A percentile compares a stretch with the other conserved stretches of the same genome.
Conservation (phyloP, 2,113 vertebrate species). For the Lycaon pictus region DNA sequence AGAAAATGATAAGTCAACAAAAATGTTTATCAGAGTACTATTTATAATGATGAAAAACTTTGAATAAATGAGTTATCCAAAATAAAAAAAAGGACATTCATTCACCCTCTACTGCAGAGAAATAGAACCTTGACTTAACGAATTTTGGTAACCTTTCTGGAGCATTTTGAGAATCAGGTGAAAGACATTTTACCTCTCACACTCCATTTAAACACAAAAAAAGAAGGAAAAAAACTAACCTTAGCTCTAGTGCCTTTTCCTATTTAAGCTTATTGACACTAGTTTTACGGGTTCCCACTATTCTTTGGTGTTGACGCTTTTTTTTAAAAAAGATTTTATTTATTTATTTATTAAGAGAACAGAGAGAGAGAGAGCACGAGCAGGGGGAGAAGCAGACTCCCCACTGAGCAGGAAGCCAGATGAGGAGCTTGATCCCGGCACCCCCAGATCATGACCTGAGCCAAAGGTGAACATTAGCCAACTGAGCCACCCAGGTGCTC, state of each 20-base stretch:
- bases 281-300: neutral
- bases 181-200: slow-evolving; percentile 19
- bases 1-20: slow-evolving; percentile 12
- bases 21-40: neutral
- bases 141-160: neutral
- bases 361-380: neutral
- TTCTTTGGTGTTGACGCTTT: neutral
- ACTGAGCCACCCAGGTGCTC: neutral
- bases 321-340: neutral
- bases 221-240: neutral
- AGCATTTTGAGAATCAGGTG: neutral
- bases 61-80: neutral
- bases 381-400: neutral
- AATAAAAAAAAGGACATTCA: neutral
- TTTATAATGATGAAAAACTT: slow-evolving; percentile 3
- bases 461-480: neutral
- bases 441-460: neutral
- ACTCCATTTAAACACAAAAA: neutral
- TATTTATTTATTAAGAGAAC: neutral
- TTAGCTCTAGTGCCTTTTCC: neutral
- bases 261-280: neutral
- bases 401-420: neutral
- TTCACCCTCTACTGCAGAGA: neutral
- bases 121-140: neutral
- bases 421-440: neutral